A percentile compares a stretch with the other conserved stretches of the same genome.
Evolutionary conservation across 2,113 vertebrate species (phyloP).

Genomic region (Odocoileus virginianus): DNA sequence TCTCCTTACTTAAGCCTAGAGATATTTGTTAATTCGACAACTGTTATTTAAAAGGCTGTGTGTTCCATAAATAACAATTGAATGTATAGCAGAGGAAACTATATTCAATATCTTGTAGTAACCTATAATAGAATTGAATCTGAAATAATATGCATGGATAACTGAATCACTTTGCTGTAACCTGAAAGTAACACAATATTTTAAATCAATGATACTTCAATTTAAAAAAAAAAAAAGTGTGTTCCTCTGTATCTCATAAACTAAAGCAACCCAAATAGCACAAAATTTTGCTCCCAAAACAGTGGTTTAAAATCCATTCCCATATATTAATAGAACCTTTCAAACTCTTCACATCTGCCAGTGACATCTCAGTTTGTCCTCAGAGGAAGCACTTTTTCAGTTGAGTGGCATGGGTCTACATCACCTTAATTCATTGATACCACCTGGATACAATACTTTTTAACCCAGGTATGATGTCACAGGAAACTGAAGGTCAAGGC

Average conservation of each 20-base stretch:
- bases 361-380: too few species aligned
- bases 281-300: background rate
- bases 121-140: background rate
- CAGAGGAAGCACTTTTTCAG: background rate
- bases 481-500: background rate
- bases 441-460: background rate
- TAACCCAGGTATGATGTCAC: background rate
- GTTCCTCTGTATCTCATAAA: background rate
- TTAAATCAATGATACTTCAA: background rate
- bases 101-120: background rate
- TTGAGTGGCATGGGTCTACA: fast-evolving
- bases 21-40: background rate
- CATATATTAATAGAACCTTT: background rate
- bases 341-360: background rate
- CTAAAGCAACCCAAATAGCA: background rate
- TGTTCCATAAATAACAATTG: background rate
- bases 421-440: background rate
- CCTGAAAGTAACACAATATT: background rate
- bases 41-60: background rate
- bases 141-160: background rate
- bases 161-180: background rate
- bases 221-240: background rate
- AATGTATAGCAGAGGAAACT: background rate
- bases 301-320: background rate
- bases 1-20: background rate